Evolutionary conservation across 2,888 invertebrate species (phyloP).

Genomic region (Brachyptera risi): DNA sequence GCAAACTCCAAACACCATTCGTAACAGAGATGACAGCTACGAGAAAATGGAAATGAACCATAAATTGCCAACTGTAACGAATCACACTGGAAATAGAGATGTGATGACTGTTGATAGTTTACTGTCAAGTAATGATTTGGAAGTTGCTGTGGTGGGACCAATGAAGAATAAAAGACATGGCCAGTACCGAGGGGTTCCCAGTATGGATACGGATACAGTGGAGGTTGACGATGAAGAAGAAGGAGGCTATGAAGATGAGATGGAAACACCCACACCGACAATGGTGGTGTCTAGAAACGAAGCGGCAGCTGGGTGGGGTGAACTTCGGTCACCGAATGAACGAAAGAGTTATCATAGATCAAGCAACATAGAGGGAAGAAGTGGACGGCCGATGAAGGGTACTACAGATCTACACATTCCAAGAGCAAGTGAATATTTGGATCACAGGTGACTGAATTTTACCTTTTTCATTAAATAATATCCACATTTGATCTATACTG

Average conservation of each 20-base stretch:
- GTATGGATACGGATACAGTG: slow-evolving; percentile 49
- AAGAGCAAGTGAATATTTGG: slow-evolving; percentile 51
- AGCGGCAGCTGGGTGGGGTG: slow-evolving; percentile 17
- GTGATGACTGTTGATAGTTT: slow-evolving; percentile 4
- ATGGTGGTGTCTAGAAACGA: slow-evolving; percentile 23
- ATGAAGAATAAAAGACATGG: slow-evolving; percentile 22
- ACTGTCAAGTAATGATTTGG: slow-evolving; percentile 27
- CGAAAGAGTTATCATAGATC: slow-evolving; percentile 20
- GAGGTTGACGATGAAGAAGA: slow-evolving; percentile 47
- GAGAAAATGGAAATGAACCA: slow-evolving; percentile 76
- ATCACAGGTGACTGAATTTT: slow-evolving; percentile 52
- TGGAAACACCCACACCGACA: slow-evolving; percentile 42
- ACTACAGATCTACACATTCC: slow-evolving; percentile 63
- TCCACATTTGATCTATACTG: too few relatives aligned
- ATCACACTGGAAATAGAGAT: slow-evolving; percentile 36
- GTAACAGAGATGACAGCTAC: slow-evolving; percentile 58
- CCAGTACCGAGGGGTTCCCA: slow-evolving; percentile 68
- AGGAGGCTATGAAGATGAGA: slow-evolving; percentile 47
- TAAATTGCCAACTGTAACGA: slow-evolving; percentile 47
- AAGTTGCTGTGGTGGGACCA: slow-evolving; percentile 27
- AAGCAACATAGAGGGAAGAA: slow-evolving; percentile 15
- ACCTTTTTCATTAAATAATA: too few relatives aligned
- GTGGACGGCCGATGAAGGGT: slow-evolving; percentile 11
- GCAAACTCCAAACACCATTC: slow-evolving; percentile 41
- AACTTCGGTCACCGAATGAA: slow-evolving; percentile 18